phyloP scores from a whole-genome alignment of 2,888 invertebrate species.

The Acronicta aceris region DNA sequence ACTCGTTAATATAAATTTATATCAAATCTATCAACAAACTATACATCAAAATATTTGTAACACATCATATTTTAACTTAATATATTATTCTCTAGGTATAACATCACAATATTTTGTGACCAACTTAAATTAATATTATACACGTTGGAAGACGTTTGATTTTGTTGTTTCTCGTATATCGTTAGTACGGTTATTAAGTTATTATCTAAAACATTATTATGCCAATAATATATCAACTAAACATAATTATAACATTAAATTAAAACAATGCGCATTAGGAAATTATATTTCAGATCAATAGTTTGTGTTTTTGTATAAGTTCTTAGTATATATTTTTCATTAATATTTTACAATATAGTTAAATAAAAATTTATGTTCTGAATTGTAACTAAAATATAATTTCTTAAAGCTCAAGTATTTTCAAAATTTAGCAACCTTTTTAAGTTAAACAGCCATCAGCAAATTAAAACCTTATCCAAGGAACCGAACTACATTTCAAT shows the following conservation, averaged over 20 bases:
- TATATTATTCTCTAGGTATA: slow-evolving; percentile 33
- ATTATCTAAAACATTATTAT: slow-evolving; percentile 61
- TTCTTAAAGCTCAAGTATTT: slow-evolving; percentile 32
- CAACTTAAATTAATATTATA: slow-evolving; percentile 64
- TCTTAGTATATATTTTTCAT: too few relatives aligned
- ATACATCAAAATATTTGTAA: slow-evolving; percentile 47
- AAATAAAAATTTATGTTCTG: neutral
- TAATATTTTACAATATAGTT: too few relatives aligned
- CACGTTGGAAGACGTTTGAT: slow-evolving; percentile 80
- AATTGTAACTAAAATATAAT: slow-evolving; percentile 44
- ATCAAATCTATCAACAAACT: slow-evolving; percentile 46
- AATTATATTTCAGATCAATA: slow-evolving; percentile 43
- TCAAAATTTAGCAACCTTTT: slow-evolving; percentile 56
- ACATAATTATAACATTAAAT: slow-evolving; percentile 41
- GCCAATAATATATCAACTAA: slow-evolving; percentile 59
- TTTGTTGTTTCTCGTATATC: slow-evolving; percentile 69
- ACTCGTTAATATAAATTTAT: slow-evolving; percentile 21
- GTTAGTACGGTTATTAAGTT: slow-evolving; percentile 8
- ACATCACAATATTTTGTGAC: slow-evolving; percentile 61
- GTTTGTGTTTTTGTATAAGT: neutral
- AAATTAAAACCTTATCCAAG: slow-evolving; percentile 2
- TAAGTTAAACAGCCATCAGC: slow-evolving; percentile 59
- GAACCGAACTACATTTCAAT: neutral
- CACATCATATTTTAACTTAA: slow-evolving; percentile 39
- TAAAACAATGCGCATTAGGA: slow-evolving; percentile 35